Evolutionary conservation across 2,888 invertebrate genomes (phyloP).

Genomic region (Eueremaeus valkanovi): DNA sequence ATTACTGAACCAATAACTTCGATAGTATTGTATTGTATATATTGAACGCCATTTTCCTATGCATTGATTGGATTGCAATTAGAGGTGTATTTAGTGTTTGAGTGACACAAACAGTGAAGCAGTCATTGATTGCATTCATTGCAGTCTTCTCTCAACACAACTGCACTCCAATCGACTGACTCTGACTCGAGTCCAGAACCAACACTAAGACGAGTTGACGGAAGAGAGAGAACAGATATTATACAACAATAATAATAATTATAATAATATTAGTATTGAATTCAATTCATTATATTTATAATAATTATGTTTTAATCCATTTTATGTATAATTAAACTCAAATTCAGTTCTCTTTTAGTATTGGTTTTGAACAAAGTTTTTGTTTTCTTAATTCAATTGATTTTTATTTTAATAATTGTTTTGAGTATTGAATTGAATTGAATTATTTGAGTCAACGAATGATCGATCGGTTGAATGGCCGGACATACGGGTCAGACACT

Average conservation of each 20-base stretch:
- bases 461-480: neutral
- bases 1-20: neutral
- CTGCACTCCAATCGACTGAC: too few species aligned
- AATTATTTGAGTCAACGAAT: too few species aligned
- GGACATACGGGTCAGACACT: neutral
- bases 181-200: neutral
- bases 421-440: neutral
- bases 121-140: neutral
- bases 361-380: neutral
- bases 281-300: too few species aligned
- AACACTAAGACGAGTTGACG: neutral
- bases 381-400: neutral
- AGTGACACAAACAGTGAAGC: neutral
- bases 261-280: too few species aligned
- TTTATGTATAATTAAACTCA: too few species aligned
- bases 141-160: too few species aligned
- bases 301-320: too few species aligned
- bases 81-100: neutral
- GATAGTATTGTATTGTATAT: neutral
- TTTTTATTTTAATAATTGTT: neutral
- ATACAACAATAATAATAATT: too few species aligned
- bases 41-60: conserved; percentile 1
- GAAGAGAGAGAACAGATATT: too few species aligned
- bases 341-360: neutral
- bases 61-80: neutral